A percentile compares a stretch with the other conserved stretches of the same genome.
These are phyloP conservation scores for Garra rufa DNA, from an alignment of 2,113 vertebrate genomes.

Conservation along the genomic window DNA sequence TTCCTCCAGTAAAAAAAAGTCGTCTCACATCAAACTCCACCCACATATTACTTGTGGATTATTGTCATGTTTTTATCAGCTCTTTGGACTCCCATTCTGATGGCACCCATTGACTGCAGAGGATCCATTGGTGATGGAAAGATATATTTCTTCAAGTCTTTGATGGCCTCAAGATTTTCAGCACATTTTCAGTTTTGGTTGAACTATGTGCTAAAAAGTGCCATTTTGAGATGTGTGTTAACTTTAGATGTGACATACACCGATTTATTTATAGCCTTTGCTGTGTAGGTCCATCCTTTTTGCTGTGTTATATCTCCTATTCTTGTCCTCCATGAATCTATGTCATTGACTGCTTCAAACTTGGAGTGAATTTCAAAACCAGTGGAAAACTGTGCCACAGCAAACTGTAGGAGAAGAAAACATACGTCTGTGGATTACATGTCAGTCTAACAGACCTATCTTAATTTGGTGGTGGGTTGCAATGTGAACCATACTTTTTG, in stretches of 20 bases:
- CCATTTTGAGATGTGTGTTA: neutral
- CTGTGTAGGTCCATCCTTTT: neutral
- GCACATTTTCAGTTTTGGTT: no score
- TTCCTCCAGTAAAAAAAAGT: no score
- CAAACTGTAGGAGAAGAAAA: constrained; percentile 68
- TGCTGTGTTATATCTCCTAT: constrained; percentile 49
- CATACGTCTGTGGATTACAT: neutral
- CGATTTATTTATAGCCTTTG: constrained; percentile 51
- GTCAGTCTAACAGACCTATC: neutral
- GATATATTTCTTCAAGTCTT: no score
- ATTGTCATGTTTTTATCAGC: no score
- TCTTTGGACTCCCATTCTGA: no score
- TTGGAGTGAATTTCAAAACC: fast-evolving
- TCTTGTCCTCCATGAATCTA: neutral
- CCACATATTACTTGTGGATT: no score
- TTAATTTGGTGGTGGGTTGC: neutral
- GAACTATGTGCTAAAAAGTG: neutral
- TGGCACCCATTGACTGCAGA: no score
- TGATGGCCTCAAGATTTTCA: no score
- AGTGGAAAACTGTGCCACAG: constrained; percentile 63
- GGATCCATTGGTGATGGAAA: no score
- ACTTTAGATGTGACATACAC: constrained; percentile 63
- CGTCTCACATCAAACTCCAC: no score
- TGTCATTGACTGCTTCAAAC: constrained; percentile 51
- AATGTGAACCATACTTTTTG: neutral